Base-by-base conservation (phyloP, 1,140 invertebrate genomes). In the Danaus melanippus region DNA sequence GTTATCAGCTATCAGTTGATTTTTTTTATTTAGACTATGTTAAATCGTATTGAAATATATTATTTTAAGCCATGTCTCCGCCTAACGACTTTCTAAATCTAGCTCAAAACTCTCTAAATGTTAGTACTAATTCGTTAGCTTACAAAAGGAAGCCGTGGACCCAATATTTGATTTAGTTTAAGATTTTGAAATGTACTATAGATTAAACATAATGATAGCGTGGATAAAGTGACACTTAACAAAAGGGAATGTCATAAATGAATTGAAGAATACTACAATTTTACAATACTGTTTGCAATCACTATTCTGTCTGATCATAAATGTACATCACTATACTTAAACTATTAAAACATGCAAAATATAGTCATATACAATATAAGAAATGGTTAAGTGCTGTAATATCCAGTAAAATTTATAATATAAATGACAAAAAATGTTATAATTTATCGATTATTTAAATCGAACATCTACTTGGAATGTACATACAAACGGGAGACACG, bases 121-220 rank as follows among this genome's bases (percentile, higher is more conserved):
- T 53, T 54, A 52, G 43, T 63, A 44, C 78, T 81, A 79, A 81
- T 84, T 84, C 79, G 78, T 76, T 72, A 67, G 74, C 71, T 77
- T 69, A 76, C 69, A 60, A 63, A 69, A 67, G 55, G 54, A 72
- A 79, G 76, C 78, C 61, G 60, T 84, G 79, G 81, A 84, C 81
- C 81, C 81, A 71, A 71, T 67, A 65, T 32, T 32, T 32, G 21
- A 32, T 32, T 32, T 32, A 32, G 4, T 32, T 32, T 32, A 32
- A 32, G 21, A 32, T 32, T 32, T 32, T 32, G 21, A 32, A 15
- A 15, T 15, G 4, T 32, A 32, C 21, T 32, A 32, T 32, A 32
- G 21, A 32, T 32, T 32, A 1, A 32, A 32, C 21, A 32, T 32
- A 32, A 32, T 32, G 21, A 32, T 32, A 32, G 21, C 21, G 21